These are phyloP conservation scores for Eilema caniola DNA, from an alignment of 2,888 invertebrate species.

Conservation along the genomic window DNA sequence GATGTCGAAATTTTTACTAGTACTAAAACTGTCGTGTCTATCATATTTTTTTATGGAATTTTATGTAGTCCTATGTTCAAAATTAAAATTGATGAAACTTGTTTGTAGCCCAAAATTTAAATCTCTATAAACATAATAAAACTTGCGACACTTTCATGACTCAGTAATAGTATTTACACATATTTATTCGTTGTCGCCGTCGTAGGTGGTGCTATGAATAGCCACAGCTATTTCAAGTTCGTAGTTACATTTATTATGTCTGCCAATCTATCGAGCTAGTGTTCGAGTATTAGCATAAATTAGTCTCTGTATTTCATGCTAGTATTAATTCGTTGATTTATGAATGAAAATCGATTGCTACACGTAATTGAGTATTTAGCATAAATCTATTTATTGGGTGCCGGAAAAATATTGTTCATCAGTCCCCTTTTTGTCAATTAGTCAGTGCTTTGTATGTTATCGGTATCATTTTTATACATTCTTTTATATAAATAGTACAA, in stretches of 20 bases:
- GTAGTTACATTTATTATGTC: constrained; percentile 58
- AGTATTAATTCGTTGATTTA: not conserved
- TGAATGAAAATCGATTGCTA: constrained; percentile 9
- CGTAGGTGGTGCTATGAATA: constrained; percentile 67
- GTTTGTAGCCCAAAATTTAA: not conserved
- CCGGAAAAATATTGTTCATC: not conserved
- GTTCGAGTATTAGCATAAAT: constrained; percentile 11
- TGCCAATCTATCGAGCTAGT: constrained; percentile 27
- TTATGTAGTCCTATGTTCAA: not conserved
- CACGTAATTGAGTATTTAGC: too few species aligned
- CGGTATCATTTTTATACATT: too few species aligned
- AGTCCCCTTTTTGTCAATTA: too few species aligned
- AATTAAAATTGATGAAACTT: not conserved
- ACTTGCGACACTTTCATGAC: constrained; percentile 38
- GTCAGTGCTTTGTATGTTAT: too few species aligned
- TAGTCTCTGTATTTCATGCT: not conserved
- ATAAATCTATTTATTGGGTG: not conserved
- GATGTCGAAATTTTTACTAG: not conserved
- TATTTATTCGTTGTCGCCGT: constrained; percentile 50
- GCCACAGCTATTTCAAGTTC: constrained; percentile 72
- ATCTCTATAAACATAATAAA: not conserved
- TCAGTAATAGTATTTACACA: constrained; percentile 49
- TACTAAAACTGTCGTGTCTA: not conserved
- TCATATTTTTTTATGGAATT: not conserved
- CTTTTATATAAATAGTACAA: too few species aligned